Evolutionary conservation across 1,140 invertebrate species (phyloP), one percentile per base, ranked within the genome.

Genomic region (Platyscapa corneri): DNA sequence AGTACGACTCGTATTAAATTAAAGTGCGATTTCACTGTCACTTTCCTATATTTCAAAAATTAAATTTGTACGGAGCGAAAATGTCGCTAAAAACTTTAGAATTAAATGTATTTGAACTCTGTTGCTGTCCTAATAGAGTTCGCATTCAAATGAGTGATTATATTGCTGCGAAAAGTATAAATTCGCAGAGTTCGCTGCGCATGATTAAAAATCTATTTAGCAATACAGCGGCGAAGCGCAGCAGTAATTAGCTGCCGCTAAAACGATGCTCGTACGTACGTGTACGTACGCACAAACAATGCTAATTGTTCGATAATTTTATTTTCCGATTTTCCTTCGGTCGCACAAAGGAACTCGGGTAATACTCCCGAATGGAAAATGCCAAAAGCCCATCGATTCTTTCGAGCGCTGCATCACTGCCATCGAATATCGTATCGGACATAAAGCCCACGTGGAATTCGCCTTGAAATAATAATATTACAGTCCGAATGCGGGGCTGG

Each of bases 391-490:
- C 76, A 67, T 65, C 27, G 60, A 80, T 0, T 65, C 34, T 46
- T 39, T 42, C 32, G 27, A 27, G 0, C 70, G 27, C 16, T 42
- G 53, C 18, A 34, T 7, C 53, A 53, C n/a, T 23, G 53, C 30
- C 20, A 56, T 34, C 74, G n/a, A 49, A 34, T 76, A 67, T 65
- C 56, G 39, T 42, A 14, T 64, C 14, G 39, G 34, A n/a, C 70
- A 75, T 56, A 83, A 74, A 83, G 64, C 39, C 76, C 42, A 60
- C 75, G 30, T 7, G 60, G 32, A 78, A 72, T 82, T 82, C 67
- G 80, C 65, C 81, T 75, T 37, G 60, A 74, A 85, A 81, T 85
- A 85, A 85, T 79, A 85, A 81, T 85, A 82, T 81, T 72, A 81
- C 34, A 72, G 82, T 34, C 78, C 78, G 75, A 56, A 67, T 27